phyloP scores from a whole-genome alignment of 2,797 vertebrate genomes.

The Phalanger gymnotis region DNA sequence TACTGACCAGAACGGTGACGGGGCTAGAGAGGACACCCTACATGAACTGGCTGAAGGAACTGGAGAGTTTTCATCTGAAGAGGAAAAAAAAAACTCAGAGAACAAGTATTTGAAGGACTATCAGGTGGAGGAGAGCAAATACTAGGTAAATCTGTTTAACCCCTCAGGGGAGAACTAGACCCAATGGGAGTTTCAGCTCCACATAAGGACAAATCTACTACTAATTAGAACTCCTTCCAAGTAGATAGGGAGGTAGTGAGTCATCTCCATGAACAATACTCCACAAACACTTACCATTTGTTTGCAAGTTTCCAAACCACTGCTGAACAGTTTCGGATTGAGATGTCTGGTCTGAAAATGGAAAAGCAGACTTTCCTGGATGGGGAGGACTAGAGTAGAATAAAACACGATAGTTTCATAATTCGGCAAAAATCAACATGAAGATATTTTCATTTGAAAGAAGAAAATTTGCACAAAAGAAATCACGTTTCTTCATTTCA shows the following conservation, averaged over 20 bases:
- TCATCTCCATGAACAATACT: not conserved
- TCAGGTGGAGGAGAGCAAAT: not conserved
- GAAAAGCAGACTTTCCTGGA: conserved; percentile 84
- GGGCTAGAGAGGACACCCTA: not conserved
- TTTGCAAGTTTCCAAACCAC: conserved; percentile 90
- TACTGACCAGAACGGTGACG: not conserved
- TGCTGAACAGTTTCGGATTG: conserved; percentile 89
- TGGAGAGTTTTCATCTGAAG: not conserved
- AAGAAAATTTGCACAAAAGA: conserved; percentile 44
- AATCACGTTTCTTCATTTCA: conserved; percentile 45
- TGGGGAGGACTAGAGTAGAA: conserved; percentile 88
- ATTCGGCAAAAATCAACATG: not conserved
- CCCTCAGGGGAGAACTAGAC: not conserved
- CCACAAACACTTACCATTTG: conserved; percentile 86
- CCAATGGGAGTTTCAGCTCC: not conserved
- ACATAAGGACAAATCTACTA: not conserved
- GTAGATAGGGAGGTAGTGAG: not conserved
- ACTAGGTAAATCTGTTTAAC: not conserved
- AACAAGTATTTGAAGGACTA: not conserved
- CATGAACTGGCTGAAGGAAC: not conserved
- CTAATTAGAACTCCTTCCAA: not conserved
- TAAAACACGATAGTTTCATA: conserved; percentile 21
- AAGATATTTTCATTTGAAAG: not conserved
- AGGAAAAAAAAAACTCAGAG: not conserved
- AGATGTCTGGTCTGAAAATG: conserved; percentile 86